A percentile compares a stretch with the other conserved stretches of the same genome.
phyloP scores from a whole-genome alignment of 2,113 vertebrate genomes.

The Sinocyclocheilus maitianheensis region DNA sequence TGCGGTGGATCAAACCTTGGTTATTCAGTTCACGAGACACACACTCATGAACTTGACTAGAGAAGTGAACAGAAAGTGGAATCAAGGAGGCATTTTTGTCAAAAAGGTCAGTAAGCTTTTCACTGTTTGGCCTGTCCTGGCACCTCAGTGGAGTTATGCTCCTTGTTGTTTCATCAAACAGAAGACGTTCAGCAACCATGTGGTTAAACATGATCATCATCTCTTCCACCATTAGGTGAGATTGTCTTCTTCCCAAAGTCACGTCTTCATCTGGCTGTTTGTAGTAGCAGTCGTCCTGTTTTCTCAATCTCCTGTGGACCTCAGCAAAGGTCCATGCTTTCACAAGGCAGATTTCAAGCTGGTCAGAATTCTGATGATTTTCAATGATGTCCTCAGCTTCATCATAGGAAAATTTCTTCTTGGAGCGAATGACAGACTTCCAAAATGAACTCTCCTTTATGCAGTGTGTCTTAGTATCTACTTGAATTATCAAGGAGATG shows the following conservation, averaged over 20 bases:
- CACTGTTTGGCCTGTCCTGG: constrained; percentile 73
- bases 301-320: constrained; percentile 74
- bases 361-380: constrained; percentile 54
- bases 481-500: constrained; percentile 81
- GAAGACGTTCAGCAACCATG: constrained; percentile 71
- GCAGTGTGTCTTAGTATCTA: constrained; percentile 72
- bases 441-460: constrained; percentile 59
- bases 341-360: constrained; percentile 75
- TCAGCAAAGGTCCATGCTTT: constrained; percentile 81
- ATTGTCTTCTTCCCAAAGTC: constrained; percentile 74
- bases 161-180: constrained; percentile 60
- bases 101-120: constrained; percentile 64
- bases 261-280: constrained; percentile 74
- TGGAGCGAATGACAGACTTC: constrained; percentile 75
- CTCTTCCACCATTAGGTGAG: constrained; percentile 86
- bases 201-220: constrained; percentile 87
- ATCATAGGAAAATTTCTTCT: constrained; percentile 79
- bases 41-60: constrained; percentile 61
- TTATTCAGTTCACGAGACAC: constrained; percentile 19
- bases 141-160: constrained; percentile 80
- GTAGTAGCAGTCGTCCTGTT: constrained; percentile 76
- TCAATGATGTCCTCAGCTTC: constrained; percentile 77
- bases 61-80: constrained; percentile 81
- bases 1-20: constrained; percentile 55
- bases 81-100: constrained; percentile 68